Evolutionary conservation across 2,797 vertebrate genomes (phyloP).

Genomic region (Lepidocolaptes lacrymiger): DNA sequence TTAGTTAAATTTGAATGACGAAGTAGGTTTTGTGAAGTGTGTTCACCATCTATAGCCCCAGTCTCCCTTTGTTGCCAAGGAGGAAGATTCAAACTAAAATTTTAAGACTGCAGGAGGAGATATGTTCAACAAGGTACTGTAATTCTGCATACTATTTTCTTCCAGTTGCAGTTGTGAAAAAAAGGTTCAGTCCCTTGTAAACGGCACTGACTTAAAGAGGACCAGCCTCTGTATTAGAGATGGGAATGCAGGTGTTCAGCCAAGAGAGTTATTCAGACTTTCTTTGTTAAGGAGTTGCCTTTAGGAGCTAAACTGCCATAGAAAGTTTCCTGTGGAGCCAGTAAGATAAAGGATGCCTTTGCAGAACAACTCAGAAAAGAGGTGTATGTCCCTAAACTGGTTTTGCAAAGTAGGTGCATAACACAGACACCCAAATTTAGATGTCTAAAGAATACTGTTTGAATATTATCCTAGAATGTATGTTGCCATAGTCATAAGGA

Average conservation of each 20-base stretch:
- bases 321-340: background rate
- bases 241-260: background rate
- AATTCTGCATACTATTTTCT: background rate
- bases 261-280: background rate
- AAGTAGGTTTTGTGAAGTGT: background rate
- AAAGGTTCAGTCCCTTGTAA: background rate
- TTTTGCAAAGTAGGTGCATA: background rate
- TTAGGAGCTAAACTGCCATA: background rate
- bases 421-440: conserved; percentile 11
- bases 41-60: background rate
- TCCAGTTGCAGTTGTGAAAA: background rate
- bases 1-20: background rate
- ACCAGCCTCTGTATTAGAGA: background rate
- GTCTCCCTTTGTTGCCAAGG: background rate
- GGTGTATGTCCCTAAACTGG: background rate
- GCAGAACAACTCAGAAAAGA: background rate
- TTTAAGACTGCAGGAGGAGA: background rate
- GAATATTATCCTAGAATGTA: background rate
- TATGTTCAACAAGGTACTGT: background rate
- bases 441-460: background rate
- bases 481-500: conserved; percentile 45
- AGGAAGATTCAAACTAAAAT: background rate
- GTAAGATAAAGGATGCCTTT: background rate
- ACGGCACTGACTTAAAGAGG: background rate
- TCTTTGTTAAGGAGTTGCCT: background rate